These are phyloP conservation scores for Brenthis ino DNA, from an alignment of 2,888 invertebrate genomes.

Conservation along the genomic window DNA sequence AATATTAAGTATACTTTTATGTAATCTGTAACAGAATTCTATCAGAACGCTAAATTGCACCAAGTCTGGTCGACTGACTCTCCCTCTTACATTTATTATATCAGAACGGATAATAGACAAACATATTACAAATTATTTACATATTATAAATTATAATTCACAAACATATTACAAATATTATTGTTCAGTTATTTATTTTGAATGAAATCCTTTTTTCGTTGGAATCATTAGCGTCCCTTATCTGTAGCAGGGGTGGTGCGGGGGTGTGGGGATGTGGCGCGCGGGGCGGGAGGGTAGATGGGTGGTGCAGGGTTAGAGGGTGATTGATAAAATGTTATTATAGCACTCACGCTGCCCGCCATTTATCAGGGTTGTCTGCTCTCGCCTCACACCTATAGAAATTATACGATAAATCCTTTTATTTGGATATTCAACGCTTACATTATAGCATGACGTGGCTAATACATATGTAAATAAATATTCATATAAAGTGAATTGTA, in stretches of 20 bases:
- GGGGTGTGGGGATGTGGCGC: background rate
- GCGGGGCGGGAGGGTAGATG: background rate
- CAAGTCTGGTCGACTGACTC: no score
- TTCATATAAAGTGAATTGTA: background rate
- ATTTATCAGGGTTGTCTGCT: constrained; percentile 25
- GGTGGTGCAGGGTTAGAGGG: constrained; percentile 7
- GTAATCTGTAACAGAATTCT: no score
- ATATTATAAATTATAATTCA: no score
- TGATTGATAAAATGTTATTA: constrained; percentile 26
- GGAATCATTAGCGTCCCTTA: constrained; percentile 15
- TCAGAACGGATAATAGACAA: no score
- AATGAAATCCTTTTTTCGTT: constrained; percentile 9
- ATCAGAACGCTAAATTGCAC: no score
- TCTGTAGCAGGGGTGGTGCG: background rate
- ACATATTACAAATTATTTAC: constrained; percentile 11
- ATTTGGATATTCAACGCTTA: constrained; percentile 15
- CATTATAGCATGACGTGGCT: constrained; percentile 20
- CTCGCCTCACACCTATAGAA: constrained; percentile 22
- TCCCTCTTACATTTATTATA: background rate
- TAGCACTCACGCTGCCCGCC: constrained; percentile 20
- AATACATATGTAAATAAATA: background rate
- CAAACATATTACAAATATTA: constrained; percentile 4
- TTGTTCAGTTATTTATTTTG: constrained; percentile 2
- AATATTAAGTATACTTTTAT: no score
- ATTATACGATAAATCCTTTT: constrained; percentile 24